phyloP scores from a whole-genome alignment of 2,888 invertebrate genomes.

The Allygus modestus region DNA sequence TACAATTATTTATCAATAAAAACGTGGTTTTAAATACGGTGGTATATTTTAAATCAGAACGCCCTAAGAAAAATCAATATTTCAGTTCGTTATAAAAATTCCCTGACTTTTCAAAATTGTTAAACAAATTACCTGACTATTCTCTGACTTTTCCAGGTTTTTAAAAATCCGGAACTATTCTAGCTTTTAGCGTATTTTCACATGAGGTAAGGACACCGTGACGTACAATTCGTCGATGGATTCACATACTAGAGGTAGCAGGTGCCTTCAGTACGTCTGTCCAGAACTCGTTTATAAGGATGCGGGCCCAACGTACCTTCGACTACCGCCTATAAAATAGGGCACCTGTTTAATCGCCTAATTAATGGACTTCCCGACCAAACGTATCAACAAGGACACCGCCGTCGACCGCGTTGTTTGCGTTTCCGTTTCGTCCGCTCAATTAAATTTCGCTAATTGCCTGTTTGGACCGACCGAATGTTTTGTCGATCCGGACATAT shows the following conservation, averaged over 20 bases:
- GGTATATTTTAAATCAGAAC: too few relatives aligned
- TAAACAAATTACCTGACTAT: too few relatives aligned
- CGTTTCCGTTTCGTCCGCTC: slow-evolving; percentile 37
- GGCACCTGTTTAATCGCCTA: slow-evolving; percentile 57
- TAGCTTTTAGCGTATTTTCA: too few relatives aligned
- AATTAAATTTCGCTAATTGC: slow-evolving; percentile 51
- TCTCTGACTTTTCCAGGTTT: too few relatives aligned
- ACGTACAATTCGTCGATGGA: background rate
- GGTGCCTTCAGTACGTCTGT: slow-evolving; percentile 1
- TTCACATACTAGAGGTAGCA: background rate
- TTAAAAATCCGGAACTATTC: too few relatives aligned
- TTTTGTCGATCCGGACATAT: slow-evolving; percentile 16
- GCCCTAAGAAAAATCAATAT: too few relatives aligned
- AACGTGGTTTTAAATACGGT: too few relatives aligned
- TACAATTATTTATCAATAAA: too few relatives aligned
- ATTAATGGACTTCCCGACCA: slow-evolving; percentile 46
- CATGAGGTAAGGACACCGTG: too few relatives aligned
- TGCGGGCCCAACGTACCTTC: slow-evolving; percentile 49
- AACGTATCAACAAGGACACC: slow-evolving; percentile 42
- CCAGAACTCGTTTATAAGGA: slow-evolving; percentile 41
- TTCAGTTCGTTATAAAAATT: too few relatives aligned
- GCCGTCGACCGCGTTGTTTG: slow-evolving; percentile 28
- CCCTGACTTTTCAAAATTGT: too few relatives aligned
- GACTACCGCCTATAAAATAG: slow-evolving; percentile 33
- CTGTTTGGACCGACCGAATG: background rate